Percentiles rank a stretch among this genome's conserved stretches.
Conservation (phyloP, 2,113 vertebrate species). For the Clarias magur region DNA sequence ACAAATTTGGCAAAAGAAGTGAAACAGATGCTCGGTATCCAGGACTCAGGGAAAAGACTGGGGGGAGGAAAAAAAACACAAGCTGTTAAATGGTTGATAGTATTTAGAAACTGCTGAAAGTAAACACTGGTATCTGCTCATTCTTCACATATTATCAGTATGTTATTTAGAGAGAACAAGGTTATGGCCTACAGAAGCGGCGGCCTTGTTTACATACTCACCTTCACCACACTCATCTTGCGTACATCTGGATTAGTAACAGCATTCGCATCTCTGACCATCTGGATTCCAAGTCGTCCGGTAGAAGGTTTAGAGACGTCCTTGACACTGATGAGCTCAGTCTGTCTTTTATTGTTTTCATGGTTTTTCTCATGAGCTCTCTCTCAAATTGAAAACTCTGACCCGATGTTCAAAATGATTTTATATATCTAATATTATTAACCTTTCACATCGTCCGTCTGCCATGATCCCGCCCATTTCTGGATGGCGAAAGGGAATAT, state of each 20-base stretch:
- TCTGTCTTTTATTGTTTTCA: background rate
- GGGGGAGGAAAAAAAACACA: slow-evolving; percentile 11
- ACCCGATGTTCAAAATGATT: background rate
- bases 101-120: slow-evolving; percentile 25
- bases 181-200: background rate
- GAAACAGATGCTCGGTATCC: slow-evolving; percentile 15
- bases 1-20: slow-evolving; percentile 21
- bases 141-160: background rate
- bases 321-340: background rate
- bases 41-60: background rate
- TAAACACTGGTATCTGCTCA: slow-evolving; percentile 17
- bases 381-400: background rate
- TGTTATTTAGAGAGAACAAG: background rate
- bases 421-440: background rate
- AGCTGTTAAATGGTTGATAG: background rate
- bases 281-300: background rate
- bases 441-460: no score
- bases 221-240: background rate
- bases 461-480: no score
- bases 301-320: background rate
- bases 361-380: background rate
- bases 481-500: no score
- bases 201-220: background rate
- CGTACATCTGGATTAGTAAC: background rate
- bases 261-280: background rate